These are phyloP conservation scores for Agonum fuliginosum DNA, from an alignment of 2,888 invertebrate species.

Conservation along the genomic window DNA sequence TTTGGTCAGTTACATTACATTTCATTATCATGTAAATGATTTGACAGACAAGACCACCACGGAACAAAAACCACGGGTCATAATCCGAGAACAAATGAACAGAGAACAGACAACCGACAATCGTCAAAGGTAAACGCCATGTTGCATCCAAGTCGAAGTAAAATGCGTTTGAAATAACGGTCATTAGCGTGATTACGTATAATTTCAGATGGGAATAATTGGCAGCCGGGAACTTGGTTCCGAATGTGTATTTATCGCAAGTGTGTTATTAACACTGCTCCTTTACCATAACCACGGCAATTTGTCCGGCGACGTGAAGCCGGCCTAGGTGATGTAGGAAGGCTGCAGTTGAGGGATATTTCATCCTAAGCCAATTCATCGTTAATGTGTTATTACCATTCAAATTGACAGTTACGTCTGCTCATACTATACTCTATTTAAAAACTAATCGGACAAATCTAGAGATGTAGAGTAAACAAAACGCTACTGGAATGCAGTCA, in stretches of 20 bases:
- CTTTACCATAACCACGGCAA: slow-evolving; percentile 71
- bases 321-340: slow-evolving; percentile 64
- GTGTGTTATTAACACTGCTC: slow-evolving; percentile 71
- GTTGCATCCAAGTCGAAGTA: slow-evolving; percentile 51
- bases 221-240: slow-evolving; percentile 66
- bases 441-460: too few species aligned
- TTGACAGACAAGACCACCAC: slow-evolving; percentile 35
- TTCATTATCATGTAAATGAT: slow-evolving; percentile 25
- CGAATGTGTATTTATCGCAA: slow-evolving; percentile 70
- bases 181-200: slow-evolving; percentile 70
- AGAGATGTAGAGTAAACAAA: too few species aligned
- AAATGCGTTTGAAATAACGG: slow-evolving; percentile 63
- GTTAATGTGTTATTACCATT: not conserved
- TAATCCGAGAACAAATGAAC: slow-evolving; percentile 15
- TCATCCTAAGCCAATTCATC: too few species aligned
- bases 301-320: slow-evolving; percentile 70
- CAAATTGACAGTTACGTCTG: not conserved
- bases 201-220: slow-evolving; percentile 70
- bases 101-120: slow-evolving; percentile 3
- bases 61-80: slow-evolving; percentile 14
- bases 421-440: too few species aligned
- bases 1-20: not conserved
- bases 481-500: too few species aligned
- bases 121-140: slow-evolving; percentile 32
- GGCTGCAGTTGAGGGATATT: not conserved